These are phyloP conservation scores for Accipiter virgatus DNA, from an alignment of 2,113 vertebrate genomes.

Conservation along the genomic window DNA sequence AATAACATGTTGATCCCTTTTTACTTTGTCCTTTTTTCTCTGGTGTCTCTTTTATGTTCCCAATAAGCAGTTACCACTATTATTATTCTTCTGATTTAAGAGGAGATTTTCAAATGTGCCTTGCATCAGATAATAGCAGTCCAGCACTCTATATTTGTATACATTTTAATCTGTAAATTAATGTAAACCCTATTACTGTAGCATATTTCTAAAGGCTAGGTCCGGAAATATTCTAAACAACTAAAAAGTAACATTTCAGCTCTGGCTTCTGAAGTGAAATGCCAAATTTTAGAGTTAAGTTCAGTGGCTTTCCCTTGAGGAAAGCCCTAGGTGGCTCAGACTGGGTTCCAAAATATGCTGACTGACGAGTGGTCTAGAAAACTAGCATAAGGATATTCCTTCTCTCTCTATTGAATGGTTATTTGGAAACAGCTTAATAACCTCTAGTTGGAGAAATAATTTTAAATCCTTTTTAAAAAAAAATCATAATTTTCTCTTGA, in stretches of 20 bases:
- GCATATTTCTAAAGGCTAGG: not conserved
- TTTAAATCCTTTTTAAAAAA: not conserved
- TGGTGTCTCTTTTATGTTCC: not conserved
- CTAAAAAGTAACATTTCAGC: not conserved
- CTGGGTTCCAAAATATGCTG: not conserved
- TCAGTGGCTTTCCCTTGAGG: not conserved
- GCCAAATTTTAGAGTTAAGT: not conserved
- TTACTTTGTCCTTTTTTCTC: not conserved
- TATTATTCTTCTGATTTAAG: not conserved
- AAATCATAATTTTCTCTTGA: not conserved
- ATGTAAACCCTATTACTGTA: not conserved
- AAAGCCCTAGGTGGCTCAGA: not conserved
- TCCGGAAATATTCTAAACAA: not conserved
- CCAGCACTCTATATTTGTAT: not conserved
- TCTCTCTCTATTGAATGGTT: not conserved
- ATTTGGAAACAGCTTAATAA: not conserved
- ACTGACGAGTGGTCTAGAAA: not conserved
- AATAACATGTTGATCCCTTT: accelerated
- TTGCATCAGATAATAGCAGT: not conserved
- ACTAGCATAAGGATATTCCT: not conserved
- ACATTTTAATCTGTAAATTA: not conserved
- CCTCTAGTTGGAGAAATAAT: not conserved
- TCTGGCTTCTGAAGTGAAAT: not conserved
- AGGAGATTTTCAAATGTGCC: not conserved
- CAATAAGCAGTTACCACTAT: not conserved